Evolutionary conservation across 2,113 vertebrate species (phyloP).

Genomic region (Lagopus muta): DNA sequence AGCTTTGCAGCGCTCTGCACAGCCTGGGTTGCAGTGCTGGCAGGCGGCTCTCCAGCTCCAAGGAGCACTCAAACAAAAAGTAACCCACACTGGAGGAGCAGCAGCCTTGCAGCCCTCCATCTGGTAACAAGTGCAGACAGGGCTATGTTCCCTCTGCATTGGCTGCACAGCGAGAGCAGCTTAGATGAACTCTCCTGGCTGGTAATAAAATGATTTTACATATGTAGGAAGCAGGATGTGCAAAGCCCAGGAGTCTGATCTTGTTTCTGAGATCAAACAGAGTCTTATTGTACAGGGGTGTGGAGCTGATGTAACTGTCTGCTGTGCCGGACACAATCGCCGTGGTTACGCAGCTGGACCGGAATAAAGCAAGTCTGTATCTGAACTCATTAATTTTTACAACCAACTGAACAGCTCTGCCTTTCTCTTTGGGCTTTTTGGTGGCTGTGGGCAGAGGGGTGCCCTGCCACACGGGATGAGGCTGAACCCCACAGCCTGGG

Average conservation of each 20-base stretch:
- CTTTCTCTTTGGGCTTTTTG: constrained; percentile 42
- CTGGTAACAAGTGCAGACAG: constrained; percentile 64
- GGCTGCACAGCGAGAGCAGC: constrained; percentile 68
- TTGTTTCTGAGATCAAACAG: constrained; percentile 85
- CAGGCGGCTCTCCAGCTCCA: neutral
- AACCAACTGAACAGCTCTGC: constrained; percentile 80
- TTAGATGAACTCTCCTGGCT: constrained; percentile 79
- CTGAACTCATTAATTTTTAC: constrained; percentile 87
- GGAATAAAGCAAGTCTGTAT: constrained; percentile 85
- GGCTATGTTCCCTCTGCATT: constrained; percentile 63
- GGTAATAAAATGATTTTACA: constrained; percentile 82
- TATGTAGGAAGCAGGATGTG: constrained; percentile 85
- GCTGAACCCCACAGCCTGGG: neutral
- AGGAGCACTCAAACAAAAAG: neutral
- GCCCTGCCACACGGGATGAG: neutral
- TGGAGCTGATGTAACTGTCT: constrained; percentile 85
- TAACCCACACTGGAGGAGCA: neutral
- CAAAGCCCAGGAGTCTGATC: constrained; percentile 84
- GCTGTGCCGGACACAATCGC: constrained; percentile 80
- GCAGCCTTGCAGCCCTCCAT: constrained; percentile 54
- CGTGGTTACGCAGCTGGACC: constrained; percentile 85
- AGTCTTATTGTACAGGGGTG: constrained; percentile 83
- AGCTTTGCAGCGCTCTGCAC: neutral
- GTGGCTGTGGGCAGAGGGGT: constrained; percentile 5
- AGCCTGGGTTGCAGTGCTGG: neutral